These are phyloP conservation scores for Peromyscus nudipes DNA, from an alignment of 2,797 vertebrate species.

Conservation along the genomic window DNA sequence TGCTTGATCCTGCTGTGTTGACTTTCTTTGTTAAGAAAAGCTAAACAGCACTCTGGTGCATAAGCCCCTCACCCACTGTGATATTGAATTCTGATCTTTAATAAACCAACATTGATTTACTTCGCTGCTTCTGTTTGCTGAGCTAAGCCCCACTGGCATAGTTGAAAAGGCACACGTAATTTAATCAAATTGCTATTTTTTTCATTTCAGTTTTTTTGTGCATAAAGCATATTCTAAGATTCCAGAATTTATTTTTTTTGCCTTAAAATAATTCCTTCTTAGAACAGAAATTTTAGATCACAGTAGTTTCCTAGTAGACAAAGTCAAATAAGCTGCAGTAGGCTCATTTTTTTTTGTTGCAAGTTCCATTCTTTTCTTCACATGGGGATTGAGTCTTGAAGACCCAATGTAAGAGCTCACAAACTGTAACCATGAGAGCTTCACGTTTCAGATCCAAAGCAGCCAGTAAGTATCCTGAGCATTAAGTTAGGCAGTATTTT, in stretches of 20 bases:
- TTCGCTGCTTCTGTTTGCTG: constrained; percentile 89
- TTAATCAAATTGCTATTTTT: constrained; percentile 90
- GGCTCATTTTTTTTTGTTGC: constrained; percentile 45
- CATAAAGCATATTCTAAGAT: constrained; percentile 78
- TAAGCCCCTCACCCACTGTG: constrained; percentile 87
- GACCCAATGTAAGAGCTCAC: not conserved
- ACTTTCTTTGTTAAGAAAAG: constrained; percentile 84
- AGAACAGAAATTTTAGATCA: constrained; percentile 75
- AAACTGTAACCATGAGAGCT: not conserved
- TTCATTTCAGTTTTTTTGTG: constrained; percentile 88
- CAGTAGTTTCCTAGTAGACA: constrained; percentile 2
- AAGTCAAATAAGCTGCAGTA: constrained; percentile 9
- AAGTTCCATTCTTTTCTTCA: constrained; percentile 20
- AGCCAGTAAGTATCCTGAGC: not conserved
- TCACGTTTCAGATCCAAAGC: constrained; percentile 27
- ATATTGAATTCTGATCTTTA: constrained; percentile 92
- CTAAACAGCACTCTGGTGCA: constrained; percentile 84
- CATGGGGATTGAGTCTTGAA: constrained; percentile 8
- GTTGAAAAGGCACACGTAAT: constrained; percentile 87
- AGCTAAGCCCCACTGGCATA: constrained; percentile 88
- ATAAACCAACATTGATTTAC: constrained; percentile 91
- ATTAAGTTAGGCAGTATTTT: constrained; percentile 39
- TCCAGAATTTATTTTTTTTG: constrained; percentile 77
- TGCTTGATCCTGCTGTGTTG: constrained; percentile 80
- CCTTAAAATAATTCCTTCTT: constrained; percentile 68